phyloP scores from a whole-genome alignment of 2,113 vertebrate species.

The Hypanus sabinus region DNA sequence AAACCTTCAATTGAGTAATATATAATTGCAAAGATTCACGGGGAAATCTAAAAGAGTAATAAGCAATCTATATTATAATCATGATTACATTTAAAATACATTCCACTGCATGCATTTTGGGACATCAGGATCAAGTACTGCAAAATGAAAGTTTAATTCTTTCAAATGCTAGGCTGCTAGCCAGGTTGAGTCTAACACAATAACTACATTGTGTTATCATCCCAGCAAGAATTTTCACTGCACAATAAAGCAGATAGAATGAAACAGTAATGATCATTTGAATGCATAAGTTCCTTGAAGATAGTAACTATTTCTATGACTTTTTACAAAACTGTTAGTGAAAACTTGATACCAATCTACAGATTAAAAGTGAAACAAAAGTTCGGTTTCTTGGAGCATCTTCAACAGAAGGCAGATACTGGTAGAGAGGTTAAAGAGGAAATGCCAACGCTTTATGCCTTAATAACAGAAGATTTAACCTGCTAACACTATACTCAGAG shows the following conservation, averaged over 20 bases:
- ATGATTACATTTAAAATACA: not conserved
- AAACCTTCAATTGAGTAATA: not conserved
- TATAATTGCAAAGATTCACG: not conserved
- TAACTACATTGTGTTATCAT: not conserved
- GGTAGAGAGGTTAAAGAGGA: no score
- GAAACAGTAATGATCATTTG: no score
- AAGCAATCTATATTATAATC: not conserved
- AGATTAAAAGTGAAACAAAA: no score
- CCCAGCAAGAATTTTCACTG: not conserved
- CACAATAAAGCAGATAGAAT: not conserved
- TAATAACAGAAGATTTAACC: no score
- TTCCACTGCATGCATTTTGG: not conserved
- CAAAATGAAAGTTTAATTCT: not conserved
- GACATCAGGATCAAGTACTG: not conserved
- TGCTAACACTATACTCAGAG: no score
- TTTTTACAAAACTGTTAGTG: no score
- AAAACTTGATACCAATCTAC: no score
- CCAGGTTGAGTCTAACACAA: not conserved
- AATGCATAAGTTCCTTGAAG: no score
- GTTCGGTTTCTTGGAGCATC: no score
- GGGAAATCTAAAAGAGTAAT: not conserved
- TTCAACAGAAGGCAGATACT: no score
- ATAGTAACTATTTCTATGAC: no score
- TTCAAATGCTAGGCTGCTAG: not conserved
- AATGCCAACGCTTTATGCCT: no score